Conservation (phyloP, 2,888 invertebrate species). For the Nemapogon koenigi region DNA sequence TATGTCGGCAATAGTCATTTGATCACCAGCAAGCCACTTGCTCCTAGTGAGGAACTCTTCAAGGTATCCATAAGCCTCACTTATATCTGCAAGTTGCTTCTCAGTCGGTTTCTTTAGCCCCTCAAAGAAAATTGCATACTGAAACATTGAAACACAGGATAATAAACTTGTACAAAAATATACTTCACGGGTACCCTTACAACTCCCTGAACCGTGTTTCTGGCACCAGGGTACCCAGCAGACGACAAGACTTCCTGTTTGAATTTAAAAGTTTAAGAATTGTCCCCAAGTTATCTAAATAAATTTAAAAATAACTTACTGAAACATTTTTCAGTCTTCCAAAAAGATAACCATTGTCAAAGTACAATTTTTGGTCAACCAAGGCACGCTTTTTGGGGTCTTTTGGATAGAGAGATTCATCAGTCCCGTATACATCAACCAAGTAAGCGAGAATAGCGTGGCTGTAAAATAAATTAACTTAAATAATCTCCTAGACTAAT, state of each 20-base stretch:
- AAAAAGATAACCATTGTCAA: slow-evolving; percentile 55
- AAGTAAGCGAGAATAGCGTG: slow-evolving; percentile 59
- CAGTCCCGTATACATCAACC: slow-evolving; percentile 55
- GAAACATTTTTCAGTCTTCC: slow-evolving; percentile 35
- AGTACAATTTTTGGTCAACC: slow-evolving; percentile 62
- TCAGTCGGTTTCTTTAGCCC: slow-evolving; percentile 31
- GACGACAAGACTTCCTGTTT: too few species aligned
- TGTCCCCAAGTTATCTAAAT: too few species aligned
- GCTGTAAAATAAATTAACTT: slow-evolving; percentile 27
- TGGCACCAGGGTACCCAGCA: too few species aligned
- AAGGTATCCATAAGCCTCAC: slow-evolving; percentile 45
- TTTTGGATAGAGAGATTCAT: slow-evolving; percentile 63
- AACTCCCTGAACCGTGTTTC: too few species aligned
- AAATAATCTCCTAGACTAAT: too few species aligned
- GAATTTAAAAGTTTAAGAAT: too few species aligned
- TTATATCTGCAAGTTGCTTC: slow-evolving; percentile 32
- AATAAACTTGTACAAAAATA: neutral
- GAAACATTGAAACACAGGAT: too few species aligned
- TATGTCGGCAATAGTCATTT: slow-evolving; percentile 61
- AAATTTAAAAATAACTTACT: slow-evolving; percentile 31
- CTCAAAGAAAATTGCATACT: slow-evolving; percentile 31
- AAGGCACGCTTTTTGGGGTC: slow-evolving; percentile 52
- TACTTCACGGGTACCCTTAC: slow-evolving; percentile 6
- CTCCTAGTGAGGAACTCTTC: slow-evolving; percentile 48
- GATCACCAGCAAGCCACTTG: slow-evolving; percentile 54